These are phyloP conservation scores for Saturnia japonica DNA, from an alignment of 2,888 invertebrate genomes.

Conservation along the genomic window DNA sequence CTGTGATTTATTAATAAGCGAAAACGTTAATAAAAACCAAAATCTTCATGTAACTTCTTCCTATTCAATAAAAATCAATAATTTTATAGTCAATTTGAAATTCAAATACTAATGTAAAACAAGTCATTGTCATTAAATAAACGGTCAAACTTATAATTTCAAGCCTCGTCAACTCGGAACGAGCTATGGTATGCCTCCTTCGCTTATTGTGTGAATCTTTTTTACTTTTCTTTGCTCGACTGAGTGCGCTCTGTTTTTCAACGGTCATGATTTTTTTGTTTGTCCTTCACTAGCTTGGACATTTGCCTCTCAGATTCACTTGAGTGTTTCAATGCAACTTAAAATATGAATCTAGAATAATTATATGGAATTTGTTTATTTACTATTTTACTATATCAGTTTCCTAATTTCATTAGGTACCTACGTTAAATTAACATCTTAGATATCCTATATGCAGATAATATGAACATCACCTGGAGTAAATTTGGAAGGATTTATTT, in stretches of 20 bases:
- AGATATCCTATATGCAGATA: too few species aligned
- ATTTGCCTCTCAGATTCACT: slow-evolving; percentile 62
- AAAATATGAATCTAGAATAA: background rate
- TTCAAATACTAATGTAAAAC: slow-evolving; percentile 33
- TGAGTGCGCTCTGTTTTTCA: slow-evolving; percentile 67
- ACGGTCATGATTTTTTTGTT: slow-evolving; percentile 61
- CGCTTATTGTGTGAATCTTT: slow-evolving; percentile 66
- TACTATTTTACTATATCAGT: background rate
- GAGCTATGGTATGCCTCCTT: slow-evolving; percentile 57
- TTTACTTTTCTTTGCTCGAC: slow-evolving; percentile 59
- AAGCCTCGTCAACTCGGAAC: slow-evolving; percentile 62
- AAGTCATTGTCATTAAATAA: slow-evolving; percentile 53
- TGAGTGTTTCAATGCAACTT: slow-evolving; percentile 45
- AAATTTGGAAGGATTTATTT: background rate
- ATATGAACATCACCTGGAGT: too few species aligned
- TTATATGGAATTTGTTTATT: background rate
- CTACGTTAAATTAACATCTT: too few species aligned
- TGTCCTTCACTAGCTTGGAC: slow-evolving; percentile 59
- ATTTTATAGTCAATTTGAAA: background rate
- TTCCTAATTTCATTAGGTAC: background rate
- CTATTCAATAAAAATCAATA: background rate
- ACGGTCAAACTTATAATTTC: slow-evolving; percentile 58
- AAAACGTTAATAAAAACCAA: background rate
- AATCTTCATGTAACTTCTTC: background rate
- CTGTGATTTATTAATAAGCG: background rate